Conservation (phyloP, 2,113 vertebrate genomes). For the Amia ocellicauda region DNA sequence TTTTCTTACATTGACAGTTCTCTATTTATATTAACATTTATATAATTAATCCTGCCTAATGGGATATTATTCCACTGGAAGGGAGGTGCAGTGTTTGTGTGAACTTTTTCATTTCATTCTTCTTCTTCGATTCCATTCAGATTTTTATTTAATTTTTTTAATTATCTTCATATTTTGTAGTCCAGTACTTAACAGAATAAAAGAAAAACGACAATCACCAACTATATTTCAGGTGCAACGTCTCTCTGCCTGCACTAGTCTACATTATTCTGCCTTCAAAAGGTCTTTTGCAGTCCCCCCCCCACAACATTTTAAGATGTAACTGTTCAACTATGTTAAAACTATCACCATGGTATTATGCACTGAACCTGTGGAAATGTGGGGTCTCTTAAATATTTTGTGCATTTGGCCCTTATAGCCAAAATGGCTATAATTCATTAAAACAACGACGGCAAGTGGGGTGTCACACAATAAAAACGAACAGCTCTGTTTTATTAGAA, state of each 20-base stretch:
- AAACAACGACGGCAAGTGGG: slow-evolving; percentile 30
- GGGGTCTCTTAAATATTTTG: slow-evolving; percentile 8
- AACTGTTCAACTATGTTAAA: background rate
- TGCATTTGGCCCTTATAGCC: slow-evolving; percentile 10
- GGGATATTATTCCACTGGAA: too few species aligned
- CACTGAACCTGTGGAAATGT: background rate
- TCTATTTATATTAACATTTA: too few species aligned
- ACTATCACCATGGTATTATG: background rate
- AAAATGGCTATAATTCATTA: slow-evolving; percentile 32
- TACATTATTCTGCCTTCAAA: background rate
- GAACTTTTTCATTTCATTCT: too few species aligned
- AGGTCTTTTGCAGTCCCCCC: background rate
- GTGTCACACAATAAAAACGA: slow-evolving; percentile 46
- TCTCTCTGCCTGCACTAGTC: slow-evolving; percentile 10
- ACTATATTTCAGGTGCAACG: too few species aligned
- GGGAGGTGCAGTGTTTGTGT: too few species aligned
- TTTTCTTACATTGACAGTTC: too few species aligned
- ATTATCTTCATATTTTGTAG: too few species aligned
- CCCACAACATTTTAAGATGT: background rate
- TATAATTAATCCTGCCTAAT: too few species aligned
- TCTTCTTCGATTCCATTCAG: too few species aligned
- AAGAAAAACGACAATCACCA: too few species aligned
- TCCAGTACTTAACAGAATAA: too few species aligned
- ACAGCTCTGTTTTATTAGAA: slow-evolving; percentile 53
- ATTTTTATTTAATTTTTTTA: too few species aligned